phyloP scores from a whole-genome alignment of 2,888 invertebrate species.

The Trypoxylon attenuatum region DNA sequence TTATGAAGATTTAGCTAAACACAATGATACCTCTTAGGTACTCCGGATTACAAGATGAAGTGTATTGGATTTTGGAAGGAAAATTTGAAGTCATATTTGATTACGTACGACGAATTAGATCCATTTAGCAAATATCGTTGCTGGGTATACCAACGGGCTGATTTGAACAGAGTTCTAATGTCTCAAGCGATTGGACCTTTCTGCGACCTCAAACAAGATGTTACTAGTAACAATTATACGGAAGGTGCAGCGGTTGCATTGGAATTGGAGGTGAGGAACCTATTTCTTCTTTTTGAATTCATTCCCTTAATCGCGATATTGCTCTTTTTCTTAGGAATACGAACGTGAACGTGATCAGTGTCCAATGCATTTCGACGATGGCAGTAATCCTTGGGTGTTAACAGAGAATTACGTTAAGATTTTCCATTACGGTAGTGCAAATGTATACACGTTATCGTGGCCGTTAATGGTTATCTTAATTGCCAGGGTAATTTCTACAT shows the following conservation, averaged over 20 bases:
- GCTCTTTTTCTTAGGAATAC: slow-evolving; percentile 63
- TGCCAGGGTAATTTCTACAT: too few relatives aligned
- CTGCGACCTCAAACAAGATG: slow-evolving; percentile 92
- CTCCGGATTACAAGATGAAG: slow-evolving; percentile 96
- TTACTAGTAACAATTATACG: slow-evolving; percentile 89
- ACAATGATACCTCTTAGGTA: too few relatives aligned
- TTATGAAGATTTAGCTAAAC: too few relatives aligned
- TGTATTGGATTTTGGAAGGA: slow-evolving; percentile 99
- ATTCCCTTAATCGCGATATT: too few relatives aligned
- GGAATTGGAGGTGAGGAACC: slow-evolving; percentile 86
- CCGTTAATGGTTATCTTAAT: slow-evolving; percentile 5
- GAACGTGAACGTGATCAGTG: slow-evolving; percentile 88
- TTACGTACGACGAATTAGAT: slow-evolving; percentile 97
- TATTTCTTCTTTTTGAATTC: too few relatives aligned
- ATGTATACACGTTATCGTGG: neutral
- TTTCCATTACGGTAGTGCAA: slow-evolving; percentile 78
- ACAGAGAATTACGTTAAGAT: slow-evolving; percentile 84
- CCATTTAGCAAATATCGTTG: slow-evolving; percentile 96
- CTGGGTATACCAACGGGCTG: slow-evolving; percentile 98
- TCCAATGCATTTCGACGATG: slow-evolving; percentile 98
- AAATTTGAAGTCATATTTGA: slow-evolving; percentile 95
- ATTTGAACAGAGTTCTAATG: slow-evolving; percentile 90
- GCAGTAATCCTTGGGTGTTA: slow-evolving; percentile 87
- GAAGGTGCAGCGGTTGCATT: slow-evolving; percentile 95
- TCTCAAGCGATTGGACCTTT: slow-evolving; percentile 93